Conservation (phyloP, 2,888 invertebrate species). For the Caradrina clavipalpis region DNA sequence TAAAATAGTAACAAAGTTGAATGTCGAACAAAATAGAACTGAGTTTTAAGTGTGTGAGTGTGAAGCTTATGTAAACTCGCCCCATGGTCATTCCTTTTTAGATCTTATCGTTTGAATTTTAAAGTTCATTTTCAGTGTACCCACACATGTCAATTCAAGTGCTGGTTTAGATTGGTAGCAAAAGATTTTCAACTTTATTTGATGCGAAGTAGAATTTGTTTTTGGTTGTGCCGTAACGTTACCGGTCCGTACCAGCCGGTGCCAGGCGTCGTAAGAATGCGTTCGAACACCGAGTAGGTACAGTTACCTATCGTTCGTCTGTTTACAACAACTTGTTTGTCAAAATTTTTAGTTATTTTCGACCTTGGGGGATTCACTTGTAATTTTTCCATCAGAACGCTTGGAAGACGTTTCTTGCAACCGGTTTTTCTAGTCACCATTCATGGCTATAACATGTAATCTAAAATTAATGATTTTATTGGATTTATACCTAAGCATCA, state of each 20-base stretch:
- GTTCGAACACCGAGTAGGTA: slow-evolving; percentile 77
- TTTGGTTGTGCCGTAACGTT: slow-evolving; percentile 49
- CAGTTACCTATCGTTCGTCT: slow-evolving; percentile 60
- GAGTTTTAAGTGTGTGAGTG: slow-evolving; percentile 44
- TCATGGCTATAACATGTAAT: neutral
- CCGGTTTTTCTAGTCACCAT: slow-evolving; percentile 30
- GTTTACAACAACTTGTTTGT: slow-evolving; percentile 60
- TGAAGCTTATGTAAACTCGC: slow-evolving; percentile 56
- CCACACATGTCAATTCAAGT: slow-evolving; percentile 47
- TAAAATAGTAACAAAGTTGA: slow-evolving; percentile 19
- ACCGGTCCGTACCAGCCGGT: slow-evolving; percentile 80
- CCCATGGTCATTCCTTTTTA: slow-evolving; percentile 55
- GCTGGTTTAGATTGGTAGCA: slow-evolving; percentile 34
- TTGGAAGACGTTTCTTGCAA: slow-evolving; percentile 22
- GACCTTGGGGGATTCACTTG: slow-evolving; percentile 56
- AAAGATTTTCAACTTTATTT: slow-evolving; percentile 63
- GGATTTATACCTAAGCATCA: slow-evolving; percentile 4
- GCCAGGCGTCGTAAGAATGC: slow-evolving; percentile 83
- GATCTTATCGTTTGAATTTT: slow-evolving; percentile 65
- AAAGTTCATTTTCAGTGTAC: slow-evolving; percentile 75
- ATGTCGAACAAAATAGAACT: slow-evolving; percentile 39
- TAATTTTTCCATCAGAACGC: slow-evolving; percentile 40
- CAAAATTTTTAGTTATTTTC: slow-evolving; percentile 54
- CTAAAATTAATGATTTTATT: neutral
- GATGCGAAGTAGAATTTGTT: slow-evolving; percentile 60